Conservation (phyloP, 1,140 invertebrate species). For the Ditylenchus dipsaci region DNA sequence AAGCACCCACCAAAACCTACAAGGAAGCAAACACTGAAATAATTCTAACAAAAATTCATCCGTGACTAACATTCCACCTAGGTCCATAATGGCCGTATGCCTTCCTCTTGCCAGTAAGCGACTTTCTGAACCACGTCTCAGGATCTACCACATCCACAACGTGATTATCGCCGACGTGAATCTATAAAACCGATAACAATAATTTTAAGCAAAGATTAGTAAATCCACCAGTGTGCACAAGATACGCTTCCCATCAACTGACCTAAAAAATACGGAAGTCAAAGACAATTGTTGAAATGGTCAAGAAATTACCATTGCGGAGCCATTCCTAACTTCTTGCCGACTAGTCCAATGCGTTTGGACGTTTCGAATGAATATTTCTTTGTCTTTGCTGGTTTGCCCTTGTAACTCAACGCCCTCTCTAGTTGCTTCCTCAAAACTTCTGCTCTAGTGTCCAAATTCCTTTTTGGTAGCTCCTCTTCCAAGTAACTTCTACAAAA, state of each 20-base stretch:
- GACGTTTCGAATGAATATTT: conserved; percentile 21
- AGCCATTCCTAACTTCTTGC: conserved; percentile 84
- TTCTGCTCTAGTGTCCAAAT: not conserved
- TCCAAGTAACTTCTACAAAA: not conserved
- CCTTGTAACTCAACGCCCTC: not conserved
- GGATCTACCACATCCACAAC: conserved; percentile 48
- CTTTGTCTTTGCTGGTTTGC: conserved; percentile 6
- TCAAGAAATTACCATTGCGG: conserved; percentile 71
- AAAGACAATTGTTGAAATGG: not conserved
- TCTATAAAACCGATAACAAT: not conserved
- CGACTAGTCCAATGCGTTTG: conserved; percentile 77
- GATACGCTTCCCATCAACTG: conserved; percentile 45
- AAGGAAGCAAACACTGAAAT: conserved; percentile 5
- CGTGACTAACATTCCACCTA: conserved; percentile 51
- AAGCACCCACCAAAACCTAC: conserved; percentile 55
- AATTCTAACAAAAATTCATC: not conserved
- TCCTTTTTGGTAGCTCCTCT: not conserved
- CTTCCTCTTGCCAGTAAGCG: conserved; percentile 48
- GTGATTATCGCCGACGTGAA: conserved; percentile 50
- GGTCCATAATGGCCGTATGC: conserved; percentile 49
- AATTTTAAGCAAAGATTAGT: no score
- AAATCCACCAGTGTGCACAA: conserved; percentile 44
- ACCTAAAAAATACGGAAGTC: conserved; percentile 31
- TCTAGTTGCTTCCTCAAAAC: not conserved
- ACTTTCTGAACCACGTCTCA: conserved; percentile 45